Conservation (phyloP, 92 coral and sea anemone genomes). For the Phymanthus crucifer region DNA sequence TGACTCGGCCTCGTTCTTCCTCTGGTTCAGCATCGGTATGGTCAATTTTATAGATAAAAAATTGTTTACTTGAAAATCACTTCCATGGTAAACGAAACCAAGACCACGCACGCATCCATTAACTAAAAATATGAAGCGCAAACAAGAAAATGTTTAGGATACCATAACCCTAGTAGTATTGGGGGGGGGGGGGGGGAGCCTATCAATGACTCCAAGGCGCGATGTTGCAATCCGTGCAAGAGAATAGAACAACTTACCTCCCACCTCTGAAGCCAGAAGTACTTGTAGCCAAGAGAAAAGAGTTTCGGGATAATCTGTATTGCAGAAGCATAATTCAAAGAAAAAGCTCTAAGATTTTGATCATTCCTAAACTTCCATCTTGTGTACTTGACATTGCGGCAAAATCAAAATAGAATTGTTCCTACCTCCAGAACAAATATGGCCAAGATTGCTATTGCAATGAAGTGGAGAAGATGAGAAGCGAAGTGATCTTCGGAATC, state of each 20-base stretch:
- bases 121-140: constrained; percentile 40
- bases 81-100: constrained; percentile 66
- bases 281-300: constrained; percentile 66
- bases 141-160: neutral
- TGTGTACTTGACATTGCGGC: too few relatives aligned
- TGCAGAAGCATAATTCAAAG: neutral
- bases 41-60: neutral
- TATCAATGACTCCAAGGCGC: too few relatives aligned
- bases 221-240: too few relatives aligned
- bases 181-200: too few relatives aligned
- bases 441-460: constrained; percentile 63
- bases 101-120: constrained; percentile 63
- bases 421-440: constrained; percentile 74
- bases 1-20: too few relatives aligned
- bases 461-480: constrained; percentile 65
- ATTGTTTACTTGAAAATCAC: constrained; percentile 55
- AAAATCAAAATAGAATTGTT: neutral
- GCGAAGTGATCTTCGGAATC: constrained; percentile 61
- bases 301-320: constrained; percentile 62
- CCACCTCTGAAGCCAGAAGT: constrained; percentile 58
- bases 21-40: too few relatives aligned
- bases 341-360: too few relatives aligned
- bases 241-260: constrained; percentile 52
- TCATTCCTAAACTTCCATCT: too few relatives aligned
- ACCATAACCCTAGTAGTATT: too few relatives aligned